These are phyloP conservation scores for Phania funesta DNA, from an alignment of 2,888 invertebrate genomes.

Conservation along the genomic window DNA sequence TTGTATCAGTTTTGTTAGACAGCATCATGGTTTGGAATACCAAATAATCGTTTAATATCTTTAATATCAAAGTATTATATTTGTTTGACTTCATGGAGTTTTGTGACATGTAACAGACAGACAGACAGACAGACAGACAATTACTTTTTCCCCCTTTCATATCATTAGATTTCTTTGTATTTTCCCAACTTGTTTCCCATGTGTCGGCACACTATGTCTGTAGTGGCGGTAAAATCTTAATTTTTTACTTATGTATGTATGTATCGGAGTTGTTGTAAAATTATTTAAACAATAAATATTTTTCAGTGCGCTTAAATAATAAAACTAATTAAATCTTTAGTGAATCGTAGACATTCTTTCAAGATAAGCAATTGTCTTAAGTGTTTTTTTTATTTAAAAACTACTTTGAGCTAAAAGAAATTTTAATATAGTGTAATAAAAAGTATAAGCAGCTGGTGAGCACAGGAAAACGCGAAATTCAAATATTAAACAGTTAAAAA, in stretches of 20 bases:
- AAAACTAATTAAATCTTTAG: no score
- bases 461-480: no score
- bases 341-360: no score
- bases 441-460: no score
- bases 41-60: slow-evolving; percentile 61
- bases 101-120: slow-evolving; percentile 45
- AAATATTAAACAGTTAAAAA: no score
- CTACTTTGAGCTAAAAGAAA: no score
- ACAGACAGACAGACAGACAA: slow-evolving; percentile 20
- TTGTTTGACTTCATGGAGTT: slow-evolving; percentile 43
- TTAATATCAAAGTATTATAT: slow-evolving; percentile 52
- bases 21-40: slow-evolving; percentile 55
- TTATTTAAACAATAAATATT: slow-evolving; percentile 41
- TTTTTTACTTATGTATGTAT: not conserved
- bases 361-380: no score
- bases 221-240: no score
- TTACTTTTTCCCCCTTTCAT: slow-evolving; percentile 29
- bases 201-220: not conserved
- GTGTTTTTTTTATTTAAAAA: no score
- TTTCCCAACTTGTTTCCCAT: not conserved
- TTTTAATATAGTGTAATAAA: no score
- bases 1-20: slow-evolving; percentile 29
- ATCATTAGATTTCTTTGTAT: slow-evolving; percentile 7
- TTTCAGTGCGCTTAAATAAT: not conserved
- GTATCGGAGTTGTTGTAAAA: not conserved